Evolutionary conservation across 2,888 invertebrate species (phyloP).

Genomic region (Limnephilus lunatus): DNA sequence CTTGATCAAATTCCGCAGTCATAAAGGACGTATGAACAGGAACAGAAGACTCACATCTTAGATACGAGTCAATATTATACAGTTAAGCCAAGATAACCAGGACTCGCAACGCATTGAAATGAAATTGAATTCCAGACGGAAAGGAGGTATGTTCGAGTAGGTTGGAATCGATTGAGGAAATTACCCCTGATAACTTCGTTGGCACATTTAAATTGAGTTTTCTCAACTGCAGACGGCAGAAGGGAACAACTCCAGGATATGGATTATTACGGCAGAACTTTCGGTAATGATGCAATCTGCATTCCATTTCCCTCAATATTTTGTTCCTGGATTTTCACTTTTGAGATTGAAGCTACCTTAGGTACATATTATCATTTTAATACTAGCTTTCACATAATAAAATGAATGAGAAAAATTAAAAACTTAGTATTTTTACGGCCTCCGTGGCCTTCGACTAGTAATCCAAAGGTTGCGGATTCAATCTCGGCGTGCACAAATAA

Average conservation of each 20-base stretch:
- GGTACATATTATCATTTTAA: too few species aligned
- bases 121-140: slow-evolving; percentile 14
- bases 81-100: not conserved
- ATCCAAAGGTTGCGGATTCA: too few species aligned
- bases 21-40: not conserved
- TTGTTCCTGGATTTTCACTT: not conserved
- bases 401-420: too few species aligned
- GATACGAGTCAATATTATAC: not conserved
- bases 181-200: slow-evolving; percentile 24
- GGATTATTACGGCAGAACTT: slow-evolving; percentile 14
- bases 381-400: too few species aligned
- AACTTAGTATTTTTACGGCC: too few species aligned
- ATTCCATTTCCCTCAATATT: not conserved
- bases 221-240: slow-evolving; percentile 17
- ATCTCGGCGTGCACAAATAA: too few species aligned
- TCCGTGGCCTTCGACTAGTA: too few species aligned
- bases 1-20: not conserved
- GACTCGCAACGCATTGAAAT: not conserved
- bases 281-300: not conserved
- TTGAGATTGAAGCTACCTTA: not conserved
- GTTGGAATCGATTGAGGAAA: slow-evolving; percentile 24
- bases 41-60: not conserved
- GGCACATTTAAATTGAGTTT: slow-evolving; percentile 28
- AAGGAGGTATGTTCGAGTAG: not conserved
- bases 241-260: not conserved